A percentile compares a stretch with the other conserved stretches of the same genome.
These are phyloP conservation scores for Sapajus apella DNA, from an alignment of 2,113 vertebrate genomes.

Conservation along the genomic window DNA sequence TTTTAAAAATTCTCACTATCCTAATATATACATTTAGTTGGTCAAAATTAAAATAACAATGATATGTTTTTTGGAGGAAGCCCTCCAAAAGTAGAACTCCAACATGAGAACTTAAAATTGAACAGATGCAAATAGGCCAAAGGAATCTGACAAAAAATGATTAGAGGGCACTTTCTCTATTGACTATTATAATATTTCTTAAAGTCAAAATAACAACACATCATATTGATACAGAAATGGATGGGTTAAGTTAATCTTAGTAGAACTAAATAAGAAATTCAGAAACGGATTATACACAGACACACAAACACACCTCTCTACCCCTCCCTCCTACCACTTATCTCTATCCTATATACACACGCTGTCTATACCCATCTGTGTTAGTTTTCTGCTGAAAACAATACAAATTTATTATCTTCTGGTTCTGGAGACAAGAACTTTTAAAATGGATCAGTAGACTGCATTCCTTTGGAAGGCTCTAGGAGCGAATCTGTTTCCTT, in stretches of 20 bases:
- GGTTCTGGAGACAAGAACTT: background rate
- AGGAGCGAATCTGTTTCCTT: background rate
- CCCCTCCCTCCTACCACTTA: too few species aligned
- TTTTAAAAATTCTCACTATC: background rate
- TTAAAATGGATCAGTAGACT: background rate
- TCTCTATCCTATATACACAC: background rate
- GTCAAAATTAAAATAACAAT: background rate
- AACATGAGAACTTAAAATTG: background rate
- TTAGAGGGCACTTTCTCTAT: background rate
- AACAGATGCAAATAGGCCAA: background rate
- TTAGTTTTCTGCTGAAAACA: background rate
- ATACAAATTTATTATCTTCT: background rate
- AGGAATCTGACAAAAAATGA: background rate
- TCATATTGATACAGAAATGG: background rate
- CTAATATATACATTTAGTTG: background rate
- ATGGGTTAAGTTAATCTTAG: background rate
- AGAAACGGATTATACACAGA: background rate
- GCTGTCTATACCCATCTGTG: background rate
- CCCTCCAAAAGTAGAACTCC: background rate
- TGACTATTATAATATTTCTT: background rate
- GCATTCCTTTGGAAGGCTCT: background rate
- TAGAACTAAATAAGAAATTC: background rate
- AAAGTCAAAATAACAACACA: background rate
- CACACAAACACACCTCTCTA: background rate
- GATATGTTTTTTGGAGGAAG: background rate